Base-by-base conservation (phyloP, 1,140 invertebrate genomes). In the Trachymyrmex cornetzi region DNA sequence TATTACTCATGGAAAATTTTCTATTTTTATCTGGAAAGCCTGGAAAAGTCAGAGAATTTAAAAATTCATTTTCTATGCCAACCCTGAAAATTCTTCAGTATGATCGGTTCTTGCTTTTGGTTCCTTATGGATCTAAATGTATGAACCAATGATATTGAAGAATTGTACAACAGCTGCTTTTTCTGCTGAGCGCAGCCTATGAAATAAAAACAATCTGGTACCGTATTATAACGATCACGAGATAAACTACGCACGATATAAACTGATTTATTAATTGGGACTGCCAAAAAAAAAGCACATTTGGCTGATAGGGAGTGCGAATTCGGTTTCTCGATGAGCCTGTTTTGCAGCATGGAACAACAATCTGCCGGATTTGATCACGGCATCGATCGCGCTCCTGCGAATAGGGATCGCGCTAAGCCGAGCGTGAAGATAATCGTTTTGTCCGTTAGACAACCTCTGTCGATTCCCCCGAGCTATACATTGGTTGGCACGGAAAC, bases 391-490 rank as follows among this genome's bases (percentile, higher is more conserved):
- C 87, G 86, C 82, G 88, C 87, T 72, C 44, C 85, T 80, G 67
- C 81, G 77, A 89, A 88, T 80, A 86, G 87, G 67, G 87, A 86
- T 57, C 69, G 57, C 63, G 88, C 77, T 67, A 89, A 89, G 77
- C 88, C 88, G 71, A 89, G 88, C 88, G 88, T 89, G 88, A 90
- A 90, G 88, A 90, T 89, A 90, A 90, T 90, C 88, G 88, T 90
- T 90, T 89, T 90, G 80, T 89, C 88, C 88, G 88, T 90, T 90
- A 89, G 88, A 79, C 69, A 79, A 89, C 71, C 84, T 77, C 75
- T 72, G 81, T 87, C 61, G 71, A 63, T 86, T 59, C 57, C 67
- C 88, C 75, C 77, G 63, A 64, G 48, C 24, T 48, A 19, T 11
- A 44, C 38, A 38, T 27, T 53, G 55, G 27, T 53, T 34, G 82